These are phyloP conservation scores for Frieseomelitta varia DNA, from an alignment of 1,140 invertebrate species.

Conservation along the genomic window DNA sequence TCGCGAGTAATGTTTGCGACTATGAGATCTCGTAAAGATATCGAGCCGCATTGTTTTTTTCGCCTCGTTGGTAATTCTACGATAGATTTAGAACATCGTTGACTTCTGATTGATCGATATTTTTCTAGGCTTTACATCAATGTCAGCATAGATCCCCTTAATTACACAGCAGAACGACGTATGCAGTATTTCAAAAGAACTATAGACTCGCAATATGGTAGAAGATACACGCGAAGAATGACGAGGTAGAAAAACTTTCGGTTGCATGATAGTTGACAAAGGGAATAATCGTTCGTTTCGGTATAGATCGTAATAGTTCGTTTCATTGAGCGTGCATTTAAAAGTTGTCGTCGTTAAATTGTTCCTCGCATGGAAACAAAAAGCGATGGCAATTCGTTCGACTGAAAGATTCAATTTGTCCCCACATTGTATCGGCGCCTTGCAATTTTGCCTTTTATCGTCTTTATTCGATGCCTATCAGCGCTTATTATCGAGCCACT, in stretches of 20 bases:
- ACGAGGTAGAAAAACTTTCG: background rate
- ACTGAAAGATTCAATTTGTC: background rate
- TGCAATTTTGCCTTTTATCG: constrained; percentile 6
- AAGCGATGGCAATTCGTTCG: background rate
- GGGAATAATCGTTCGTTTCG: background rate
- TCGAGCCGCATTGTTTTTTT: background rate
- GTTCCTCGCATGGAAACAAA: background rate
- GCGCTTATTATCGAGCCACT: background rate
- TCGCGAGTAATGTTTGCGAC: background rate
- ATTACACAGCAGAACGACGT: background rate
- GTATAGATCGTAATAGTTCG: no score
- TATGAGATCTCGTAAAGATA: background rate
- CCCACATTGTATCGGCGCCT: constrained; percentile 21
- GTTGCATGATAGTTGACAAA: background rate
- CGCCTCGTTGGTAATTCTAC: background rate
- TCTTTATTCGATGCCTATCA: background rate
- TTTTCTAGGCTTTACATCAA: background rate
- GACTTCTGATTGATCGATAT: background rate
- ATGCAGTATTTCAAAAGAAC: background rate
- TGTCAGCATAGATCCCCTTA: constrained; percentile 7
- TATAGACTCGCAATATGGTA: background rate
- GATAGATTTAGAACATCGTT: background rate
- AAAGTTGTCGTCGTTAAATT: background rate
- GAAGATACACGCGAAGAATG: background rate
- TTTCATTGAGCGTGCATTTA: background rate